Percentiles rank a stretch among this genome's conserved stretches.
Evolutionary conservation across 2,888 invertebrate species (phyloP).

Genomic region (Mythimna albipuncta): DNA sequence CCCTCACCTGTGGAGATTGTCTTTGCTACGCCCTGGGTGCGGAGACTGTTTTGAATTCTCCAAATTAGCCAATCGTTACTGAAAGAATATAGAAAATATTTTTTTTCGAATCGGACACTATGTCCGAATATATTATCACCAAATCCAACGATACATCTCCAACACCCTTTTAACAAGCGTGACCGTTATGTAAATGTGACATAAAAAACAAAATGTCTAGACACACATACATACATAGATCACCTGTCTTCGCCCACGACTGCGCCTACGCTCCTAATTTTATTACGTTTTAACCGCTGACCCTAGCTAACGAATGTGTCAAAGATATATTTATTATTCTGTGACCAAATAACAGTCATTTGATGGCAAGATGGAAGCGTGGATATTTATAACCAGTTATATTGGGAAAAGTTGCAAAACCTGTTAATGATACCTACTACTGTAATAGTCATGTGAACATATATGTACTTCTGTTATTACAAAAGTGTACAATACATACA

Average conservation of each 20-base stretch:
- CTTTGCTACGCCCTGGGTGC: too few relatives aligned
- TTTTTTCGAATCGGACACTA: too few relatives aligned
- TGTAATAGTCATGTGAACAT: too few relatives aligned
- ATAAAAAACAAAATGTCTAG: constrained; percentile 35
- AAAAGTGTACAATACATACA: too few relatives aligned
- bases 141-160: neutral
- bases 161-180: constrained; percentile 1
- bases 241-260: constrained; percentile 41
- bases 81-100: too few relatives aligned
- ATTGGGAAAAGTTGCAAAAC: too few relatives aligned
- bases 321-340: constrained; percentile 25
- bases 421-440: too few relatives aligned
- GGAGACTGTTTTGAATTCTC: too few relatives aligned
- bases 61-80: too few relatives aligned
- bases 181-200: constrained; percentile 34
- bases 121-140: too few relatives aligned
- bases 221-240: constrained; percentile 36
- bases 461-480: too few relatives aligned
- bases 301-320: constrained; percentile 41
- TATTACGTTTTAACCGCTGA: constrained; percentile 48
- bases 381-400: neutral
- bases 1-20: too few relatives aligned
- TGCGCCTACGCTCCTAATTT: constrained; percentile 57
- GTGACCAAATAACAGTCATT: constrained; percentile 3
- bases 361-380: neutral